phyloP scores from a whole-genome alignment of 2,113 vertebrate species.

The Strix aluco region DNA sequence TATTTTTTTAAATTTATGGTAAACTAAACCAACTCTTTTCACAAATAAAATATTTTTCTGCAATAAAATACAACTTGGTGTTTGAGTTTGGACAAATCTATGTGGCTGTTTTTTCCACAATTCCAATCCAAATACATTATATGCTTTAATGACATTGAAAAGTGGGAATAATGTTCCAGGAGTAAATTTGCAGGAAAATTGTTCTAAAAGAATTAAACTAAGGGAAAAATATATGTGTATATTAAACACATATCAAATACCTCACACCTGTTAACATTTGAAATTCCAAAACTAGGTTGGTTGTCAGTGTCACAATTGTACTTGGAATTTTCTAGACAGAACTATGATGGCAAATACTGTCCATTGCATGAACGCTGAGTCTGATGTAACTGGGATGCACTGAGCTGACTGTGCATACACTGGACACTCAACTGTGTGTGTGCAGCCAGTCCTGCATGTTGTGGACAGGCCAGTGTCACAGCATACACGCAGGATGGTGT shows the following conservation, averaged over 20 bases:
- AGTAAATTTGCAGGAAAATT: neutral
- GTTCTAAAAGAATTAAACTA: neutral
- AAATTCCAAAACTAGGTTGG: neutral
- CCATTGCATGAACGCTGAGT: neutral
- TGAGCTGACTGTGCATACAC: neutral
- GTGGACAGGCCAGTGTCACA: neutral
- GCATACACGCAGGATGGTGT: neutral
- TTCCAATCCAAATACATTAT: neutral
- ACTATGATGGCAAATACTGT: neutral
- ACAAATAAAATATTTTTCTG: neutral
- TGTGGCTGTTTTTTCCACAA: neutral
- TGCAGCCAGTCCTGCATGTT: neutral
- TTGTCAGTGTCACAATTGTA: neutral
- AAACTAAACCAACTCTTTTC: neutral
- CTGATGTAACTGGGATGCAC: neutral
- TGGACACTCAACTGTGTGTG: neutral
- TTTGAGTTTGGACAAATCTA: neutral
- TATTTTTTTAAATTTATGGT: neutral
- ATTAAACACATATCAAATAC: neutral
- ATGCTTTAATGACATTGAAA: neutral
- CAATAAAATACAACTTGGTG: neutral
- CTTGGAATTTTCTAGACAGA: neutral
- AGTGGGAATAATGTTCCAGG: neutral
- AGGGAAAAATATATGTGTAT: neutral
- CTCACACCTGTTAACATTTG: neutral